phyloP scores from a whole-genome alignment of 2,113 vertebrate genomes.

The Oncorhynchus nerka region DNA sequence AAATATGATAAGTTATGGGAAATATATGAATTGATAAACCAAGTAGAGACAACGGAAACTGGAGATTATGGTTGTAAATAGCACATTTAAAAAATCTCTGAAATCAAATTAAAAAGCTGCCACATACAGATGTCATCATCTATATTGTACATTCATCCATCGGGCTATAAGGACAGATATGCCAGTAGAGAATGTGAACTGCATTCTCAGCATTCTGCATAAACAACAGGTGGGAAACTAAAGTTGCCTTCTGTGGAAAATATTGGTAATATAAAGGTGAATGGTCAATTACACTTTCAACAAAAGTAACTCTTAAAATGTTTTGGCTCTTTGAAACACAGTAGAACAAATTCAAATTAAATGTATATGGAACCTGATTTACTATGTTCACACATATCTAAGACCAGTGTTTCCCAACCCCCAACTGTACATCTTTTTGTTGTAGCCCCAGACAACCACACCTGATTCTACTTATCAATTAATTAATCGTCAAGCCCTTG shows the following conservation, averaged over 20 bases:
- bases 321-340: slow-evolving; percentile 23
- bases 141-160: slow-evolving; percentile 80
- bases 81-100: slow-evolving; percentile 59
- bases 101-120: slow-evolving; percentile 71
- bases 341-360: slow-evolving; percentile 24
- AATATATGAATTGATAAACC: slow-evolving; percentile 46
- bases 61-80: slow-evolving; percentile 45
- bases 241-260: slow-evolving; percentile 27
- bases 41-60: slow-evolving; percentile 46
- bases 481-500: no score
- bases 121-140: slow-evolving; percentile 66
- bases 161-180: slow-evolving; percentile 58
- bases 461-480: no score
- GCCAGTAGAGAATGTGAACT: slow-evolving; percentile 4
- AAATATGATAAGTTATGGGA: slow-evolving; percentile 66
- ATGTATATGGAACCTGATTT: slow-evolving; percentile 26
- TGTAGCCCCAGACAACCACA: no score
- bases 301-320: slow-evolving; percentile 23
- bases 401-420: not conserved
- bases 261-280: slow-evolving; percentile 28
- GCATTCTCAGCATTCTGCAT: slow-evolving; percentile 30
- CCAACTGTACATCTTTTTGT: no score
- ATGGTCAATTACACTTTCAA: slow-evolving; percentile 14
- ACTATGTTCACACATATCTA: slow-evolving; percentile 37
- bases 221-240: slow-evolving; percentile 40